phyloP scores from a whole-genome alignment of 2,888 invertebrate species.

The Callyntrura sp. region DNA sequence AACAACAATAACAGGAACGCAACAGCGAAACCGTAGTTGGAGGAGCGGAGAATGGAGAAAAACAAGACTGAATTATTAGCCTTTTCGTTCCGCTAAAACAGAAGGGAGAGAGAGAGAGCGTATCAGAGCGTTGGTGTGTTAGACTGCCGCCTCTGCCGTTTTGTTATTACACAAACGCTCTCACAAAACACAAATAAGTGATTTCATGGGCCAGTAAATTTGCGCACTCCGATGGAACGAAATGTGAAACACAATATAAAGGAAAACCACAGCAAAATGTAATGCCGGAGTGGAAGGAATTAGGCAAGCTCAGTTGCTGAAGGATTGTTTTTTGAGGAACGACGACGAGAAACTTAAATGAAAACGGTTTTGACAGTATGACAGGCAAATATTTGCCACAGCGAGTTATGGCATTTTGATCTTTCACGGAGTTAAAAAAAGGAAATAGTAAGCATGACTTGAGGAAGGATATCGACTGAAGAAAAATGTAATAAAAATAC shows the following conservation, averaged over 20 bases:
- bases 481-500: constrained; percentile 18
- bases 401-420: background rate
- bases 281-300: background rate
- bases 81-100: constrained; percentile 65
- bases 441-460: no score
- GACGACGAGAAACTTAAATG: background rate
- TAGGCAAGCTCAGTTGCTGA: background rate
- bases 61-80: constrained; percentile 53
- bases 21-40: background rate
- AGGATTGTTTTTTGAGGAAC: background rate
- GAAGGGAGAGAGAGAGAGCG: background rate
- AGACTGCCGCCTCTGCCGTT: background rate
- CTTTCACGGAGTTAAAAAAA: background rate
- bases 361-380: background rate
- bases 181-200: constrained; percentile 46
- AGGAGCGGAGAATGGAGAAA: background rate
- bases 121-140: no score
- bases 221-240: constrained; percentile 65
- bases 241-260: constrained; percentile 26
- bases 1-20: background rate
- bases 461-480: background rate
- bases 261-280: constrained; percentile 7
- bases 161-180: background rate
- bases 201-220: constrained; percentile 70
- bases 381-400: constrained; percentile 8